Evolutionary conservation across 2,888 invertebrate genomes (phyloP).

Genomic region (Apotomis betuletana): DNA sequence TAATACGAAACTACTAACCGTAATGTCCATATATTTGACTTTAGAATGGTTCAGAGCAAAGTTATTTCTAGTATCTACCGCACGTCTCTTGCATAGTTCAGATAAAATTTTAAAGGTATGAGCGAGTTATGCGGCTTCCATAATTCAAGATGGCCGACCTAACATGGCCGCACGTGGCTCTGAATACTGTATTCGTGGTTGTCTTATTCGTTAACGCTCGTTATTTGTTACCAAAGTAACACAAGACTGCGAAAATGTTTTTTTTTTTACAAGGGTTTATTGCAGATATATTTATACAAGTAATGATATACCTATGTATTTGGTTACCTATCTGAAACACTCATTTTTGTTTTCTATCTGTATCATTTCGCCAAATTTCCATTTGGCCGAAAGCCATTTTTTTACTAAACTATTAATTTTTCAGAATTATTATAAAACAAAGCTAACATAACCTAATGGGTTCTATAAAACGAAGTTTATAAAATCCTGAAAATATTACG

Average conservation of each 20-base stretch:
- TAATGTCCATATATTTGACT: slow-evolving; percentile 14
- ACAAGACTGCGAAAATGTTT: background rate
- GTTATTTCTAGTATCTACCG: slow-evolving; percentile 32
- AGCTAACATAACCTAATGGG: too few species aligned
- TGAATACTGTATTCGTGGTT: slow-evolving; percentile 44
- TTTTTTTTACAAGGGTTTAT: too few species aligned
- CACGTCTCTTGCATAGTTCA: slow-evolving; percentile 40
- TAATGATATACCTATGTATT: too few species aligned
- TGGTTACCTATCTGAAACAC: too few species aligned
- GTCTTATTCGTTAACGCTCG: slow-evolving; percentile 10
- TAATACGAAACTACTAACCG: background rate
- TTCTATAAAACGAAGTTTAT: too few species aligned
- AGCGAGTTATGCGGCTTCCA: slow-evolving; percentile 42
- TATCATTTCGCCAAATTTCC: too few species aligned
- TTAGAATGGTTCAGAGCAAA: slow-evolving; percentile 17
- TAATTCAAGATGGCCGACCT: slow-evolving; percentile 49
- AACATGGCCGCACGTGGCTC: slow-evolving; percentile 48
- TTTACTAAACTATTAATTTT: too few species aligned
- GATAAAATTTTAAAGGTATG: slow-evolving; percentile 42
- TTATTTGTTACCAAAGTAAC: background rate
- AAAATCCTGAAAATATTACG: too few species aligned
- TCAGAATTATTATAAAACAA: too few species aligned
- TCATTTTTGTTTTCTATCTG: too few species aligned
- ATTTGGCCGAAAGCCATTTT: too few species aligned
- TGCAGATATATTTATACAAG: too few species aligned